Base-by-base conservation (phyloP, 2,113 vertebrate species). In the Stomatorhinus ivindoensis region DNA sequence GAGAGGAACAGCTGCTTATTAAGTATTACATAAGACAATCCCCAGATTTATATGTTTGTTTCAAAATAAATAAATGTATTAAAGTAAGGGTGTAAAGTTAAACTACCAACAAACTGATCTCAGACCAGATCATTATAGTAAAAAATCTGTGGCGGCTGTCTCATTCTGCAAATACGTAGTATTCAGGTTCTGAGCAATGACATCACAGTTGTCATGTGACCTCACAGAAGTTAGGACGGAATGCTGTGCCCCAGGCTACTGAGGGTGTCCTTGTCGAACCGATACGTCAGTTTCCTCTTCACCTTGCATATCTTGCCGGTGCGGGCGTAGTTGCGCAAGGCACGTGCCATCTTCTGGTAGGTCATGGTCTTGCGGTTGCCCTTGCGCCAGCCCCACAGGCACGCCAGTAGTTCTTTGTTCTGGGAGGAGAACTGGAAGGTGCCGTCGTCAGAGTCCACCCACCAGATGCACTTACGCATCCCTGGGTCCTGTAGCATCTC, bases 311-410 rank as follows among this genome's bases (percentile, higher is more conserved):
- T 96, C 91, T 96, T 95, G 3, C 96, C 96, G 0, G 95, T 95
- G 19, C 93, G 92, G n/a, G 93, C 91, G 1, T 96, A 96, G 93
- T 96, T 96, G 91, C 96, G 93, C 42, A 96, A 92, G 19, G 96
- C 96, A 0, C 96, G 93, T n/a, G 95, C 95, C 96, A 96, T 96
- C 92, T 96, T 96, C 93, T 96, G 96, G 92, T 96, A 96, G 19
- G 96, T 96, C 96, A 96, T 96, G 24, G 93, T 95, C 90, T 95
- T 94, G 90, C 94, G 93, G 94, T 96, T 96, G 82, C 95, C 96
- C 65, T 96, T 96, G 50, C 94, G 93, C 88, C 93, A 93, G 1
- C 96, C 96, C 96, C 96, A 96, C 4, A 96, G 94, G 9, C 91
- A 91, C 0, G 96, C 96, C 87, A 96, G 93, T 50, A 92, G 93